These are phyloP conservation scores for Perdix hodgsoniae DNA, from an alignment of 2,797 vertebrate species.

Conservation along the genomic window DNA sequence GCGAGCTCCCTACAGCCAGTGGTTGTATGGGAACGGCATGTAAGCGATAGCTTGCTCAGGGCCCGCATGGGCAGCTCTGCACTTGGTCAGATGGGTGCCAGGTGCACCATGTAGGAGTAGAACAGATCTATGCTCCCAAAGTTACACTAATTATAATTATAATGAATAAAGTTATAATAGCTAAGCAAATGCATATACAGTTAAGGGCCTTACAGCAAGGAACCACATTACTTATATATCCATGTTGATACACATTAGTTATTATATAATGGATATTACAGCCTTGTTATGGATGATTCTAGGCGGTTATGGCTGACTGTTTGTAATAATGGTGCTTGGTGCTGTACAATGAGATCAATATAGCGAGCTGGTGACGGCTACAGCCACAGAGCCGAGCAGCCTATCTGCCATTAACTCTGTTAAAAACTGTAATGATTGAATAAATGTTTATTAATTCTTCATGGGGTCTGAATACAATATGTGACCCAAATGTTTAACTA, in stretches of 20 bases:
- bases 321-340: background rate
- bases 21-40: background rate
- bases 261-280: background rate
- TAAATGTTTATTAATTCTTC: conserved; percentile 35
- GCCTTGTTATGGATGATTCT: background rate
- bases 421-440: conserved; percentile 33
- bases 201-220: background rate
- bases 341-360: background rate
- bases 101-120: background rate
- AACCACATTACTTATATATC: background rate
- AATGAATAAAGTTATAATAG: background rate
- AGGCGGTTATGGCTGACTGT: conserved; percentile 4
- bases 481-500: conserved; percentile 5
- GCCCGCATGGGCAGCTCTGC: background rate
- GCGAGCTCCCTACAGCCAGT: background rate
- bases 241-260: background rate
- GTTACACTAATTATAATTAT: background rate
- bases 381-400: background rate
- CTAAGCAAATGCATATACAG: background rate
- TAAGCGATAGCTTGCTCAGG: background rate
- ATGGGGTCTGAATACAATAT: background rate
- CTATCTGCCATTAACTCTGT: conserved; percentile 5
- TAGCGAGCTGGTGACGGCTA: background rate
- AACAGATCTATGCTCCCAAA: background rate
- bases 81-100: background rate